Evolutionary conservation across 1,140 invertebrate genomes (phyloP).

Genomic region (Parapsyche elsis): DNA sequence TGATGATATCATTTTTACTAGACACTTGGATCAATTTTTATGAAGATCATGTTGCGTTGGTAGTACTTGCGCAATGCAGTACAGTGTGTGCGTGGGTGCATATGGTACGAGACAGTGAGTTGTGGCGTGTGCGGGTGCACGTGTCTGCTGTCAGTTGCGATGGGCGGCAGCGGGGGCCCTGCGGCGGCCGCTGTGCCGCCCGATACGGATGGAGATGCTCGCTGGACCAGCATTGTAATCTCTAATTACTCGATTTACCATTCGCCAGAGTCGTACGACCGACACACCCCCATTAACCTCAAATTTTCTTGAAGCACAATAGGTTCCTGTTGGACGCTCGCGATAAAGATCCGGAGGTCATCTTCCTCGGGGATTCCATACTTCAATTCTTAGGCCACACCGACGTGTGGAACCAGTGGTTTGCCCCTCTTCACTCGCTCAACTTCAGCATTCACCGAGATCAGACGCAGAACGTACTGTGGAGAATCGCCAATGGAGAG

Average conservation of each 20-base stretch:
- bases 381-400: constrained; percentile 81
- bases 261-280: constrained; percentile 31
- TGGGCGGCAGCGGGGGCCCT: constrained; percentile 1
- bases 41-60: neutral
- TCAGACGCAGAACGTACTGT: constrained; percentile 87
- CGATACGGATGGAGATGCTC: constrained; percentile 74
- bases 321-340: constrained; percentile 83
- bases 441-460: constrained; percentile 93
- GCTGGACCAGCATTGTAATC: constrained; percentile 76
- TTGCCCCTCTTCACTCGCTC: constrained; percentile 87
- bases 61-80: neutral
- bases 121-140: neutral
- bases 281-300: constrained; percentile 39
- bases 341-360: constrained; percentile 90
- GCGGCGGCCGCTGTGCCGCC: constrained; percentile 67
- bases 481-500: constrained; percentile 89
- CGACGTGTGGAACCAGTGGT: constrained; percentile 86
- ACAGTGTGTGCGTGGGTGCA: no score
- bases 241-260: constrained; percentile 25
- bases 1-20: no score
- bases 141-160: neutral
- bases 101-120: neutral
- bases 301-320: constrained; percentile 74
- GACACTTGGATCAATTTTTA: no score
- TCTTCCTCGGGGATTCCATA: constrained; percentile 90